A percentile compares a stretch with the other conserved stretches of the same genome.
Conservation (phyloP, 2,888 invertebrate species). For the Allacma fusca region DNA sequence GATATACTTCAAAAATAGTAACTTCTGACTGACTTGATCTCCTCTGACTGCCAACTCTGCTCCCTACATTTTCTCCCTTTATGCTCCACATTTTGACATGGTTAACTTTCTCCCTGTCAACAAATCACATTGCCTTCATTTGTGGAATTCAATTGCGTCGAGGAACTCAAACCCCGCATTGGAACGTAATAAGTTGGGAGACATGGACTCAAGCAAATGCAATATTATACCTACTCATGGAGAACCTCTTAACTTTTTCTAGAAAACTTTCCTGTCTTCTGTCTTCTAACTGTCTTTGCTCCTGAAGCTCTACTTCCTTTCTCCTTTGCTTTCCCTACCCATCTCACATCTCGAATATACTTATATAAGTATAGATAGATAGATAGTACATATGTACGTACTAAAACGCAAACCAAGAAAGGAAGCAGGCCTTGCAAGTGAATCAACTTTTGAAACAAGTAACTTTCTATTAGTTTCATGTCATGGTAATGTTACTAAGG, state of each 20-base stretch:
- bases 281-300: not conserved
- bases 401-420: not conserved
- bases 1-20: not conserved
- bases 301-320: not conserved
- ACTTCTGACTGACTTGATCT: not conserved
- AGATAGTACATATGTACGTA: no score
- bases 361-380: no score
- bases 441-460: not conserved
- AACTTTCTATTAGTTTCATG: slow-evolving; percentile 12
- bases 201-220: no score
- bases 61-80: not conserved
- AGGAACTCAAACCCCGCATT: not conserved
- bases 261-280: not conserved
- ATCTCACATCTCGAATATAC: no score
- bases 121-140: slow-evolving; percentile 15
- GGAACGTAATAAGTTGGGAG: no score
- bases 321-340: not conserved
- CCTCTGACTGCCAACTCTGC: not conserved
- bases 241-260: not conserved
- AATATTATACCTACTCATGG: no score
- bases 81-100: not conserved
- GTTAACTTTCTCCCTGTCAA: slow-evolving; percentile 13
- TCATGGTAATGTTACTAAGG: not conserved
- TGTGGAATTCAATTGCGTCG: not conserved
- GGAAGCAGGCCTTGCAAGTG: not conserved